Evolutionary conservation across 2,888 invertebrate genomes (phyloP).

Genomic region (Drosophila phalerata): DNA sequence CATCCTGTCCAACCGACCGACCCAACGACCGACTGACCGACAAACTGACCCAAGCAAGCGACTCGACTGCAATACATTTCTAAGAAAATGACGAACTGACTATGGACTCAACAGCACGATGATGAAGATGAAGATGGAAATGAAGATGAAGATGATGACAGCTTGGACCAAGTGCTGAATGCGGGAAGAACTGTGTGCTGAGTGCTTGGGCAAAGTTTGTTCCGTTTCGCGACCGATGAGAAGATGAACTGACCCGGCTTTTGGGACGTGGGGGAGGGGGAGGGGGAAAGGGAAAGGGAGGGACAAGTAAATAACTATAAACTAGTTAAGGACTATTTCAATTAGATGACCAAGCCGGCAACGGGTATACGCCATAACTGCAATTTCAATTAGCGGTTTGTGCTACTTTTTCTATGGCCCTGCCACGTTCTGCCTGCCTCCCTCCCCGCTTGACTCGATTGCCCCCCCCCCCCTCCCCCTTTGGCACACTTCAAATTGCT

Average conservation of each 20-base stretch:
- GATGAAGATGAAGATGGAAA: too few species aligned
- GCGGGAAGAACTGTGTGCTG: slow-evolving; percentile 8
- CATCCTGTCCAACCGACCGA: slow-evolving; percentile 17
- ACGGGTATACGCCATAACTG: slow-evolving; percentile 68
- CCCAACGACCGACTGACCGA: slow-evolving; percentile 5
- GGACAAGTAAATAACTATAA: slow-evolving; percentile 75
- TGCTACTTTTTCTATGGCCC: slow-evolving; percentile 65
- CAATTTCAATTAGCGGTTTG: slow-evolving; percentile 78
- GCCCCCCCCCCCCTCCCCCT: too few species aligned
- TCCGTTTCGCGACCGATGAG: background rate
- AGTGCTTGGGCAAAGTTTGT: slow-evolving; percentile 40
- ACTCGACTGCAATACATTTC: slow-evolving; percentile 46
- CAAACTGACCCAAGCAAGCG: slow-evolving; percentile 13
- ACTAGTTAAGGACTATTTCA: slow-evolving; percentile 79
- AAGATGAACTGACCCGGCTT: background rate
- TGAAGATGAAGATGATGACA: slow-evolving; percentile 5
- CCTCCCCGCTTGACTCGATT: background rate
- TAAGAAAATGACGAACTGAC: slow-evolving; percentile 43
- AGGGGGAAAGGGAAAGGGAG: background rate
- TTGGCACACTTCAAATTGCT: slow-evolving; percentile 73
- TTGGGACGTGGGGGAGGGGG: background rate
- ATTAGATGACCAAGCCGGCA: slow-evolving; percentile 68
- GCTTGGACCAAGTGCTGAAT: slow-evolving; percentile 19
- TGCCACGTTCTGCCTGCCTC: slow-evolving; percentile 4
- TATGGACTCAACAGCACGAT: slow-evolving; percentile 24